Evolutionary conservation across 37 sponge, comb jelly and placozoan species (phyloP).

Genomic region (Tethya wilhelma): DNA sequence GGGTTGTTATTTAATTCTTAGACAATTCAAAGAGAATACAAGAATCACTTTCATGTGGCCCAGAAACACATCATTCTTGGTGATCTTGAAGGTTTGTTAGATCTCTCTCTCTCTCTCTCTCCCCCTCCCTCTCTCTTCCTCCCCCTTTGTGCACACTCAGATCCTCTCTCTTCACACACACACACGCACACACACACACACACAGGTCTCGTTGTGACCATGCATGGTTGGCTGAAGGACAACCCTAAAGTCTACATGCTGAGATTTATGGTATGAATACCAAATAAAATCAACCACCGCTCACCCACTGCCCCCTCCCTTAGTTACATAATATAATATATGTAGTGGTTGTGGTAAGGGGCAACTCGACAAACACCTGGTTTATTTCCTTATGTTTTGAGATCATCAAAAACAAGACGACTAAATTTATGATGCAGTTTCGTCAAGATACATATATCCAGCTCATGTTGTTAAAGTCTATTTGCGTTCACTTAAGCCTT

Average conservation of each 20-base stretch:
- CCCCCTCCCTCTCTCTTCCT: neutral
- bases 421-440: too few species aligned
- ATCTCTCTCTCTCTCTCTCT: neutral
- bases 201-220: constrained; percentile 55
- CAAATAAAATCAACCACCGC: too few species aligned
- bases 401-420: too few species aligned
- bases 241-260: constrained; percentile 46
- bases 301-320: neutral
- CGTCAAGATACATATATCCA: too few species aligned
- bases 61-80: constrained; percentile 70
- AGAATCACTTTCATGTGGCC: constrained; percentile 58
- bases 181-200: neutral
- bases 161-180: neutral
- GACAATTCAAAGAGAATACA: constrained; percentile 24
- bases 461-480: too few species aligned
- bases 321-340: too few species aligned
- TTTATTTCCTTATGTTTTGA: too few species aligned
- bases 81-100: too few species aligned
- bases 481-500: too few species aligned
- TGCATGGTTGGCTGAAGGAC: constrained; percentile 53
- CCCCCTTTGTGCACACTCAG: neutral
- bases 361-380: neutral
- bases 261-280: constrained; percentile 71
- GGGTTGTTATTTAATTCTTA: neutral
- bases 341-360: too few species aligned